A percentile compares a stretch with the other conserved stretches of the same genome.
Conservation (phyloP, 2,113 vertebrate genomes). For the Ranitomeya variabilis region DNA sequence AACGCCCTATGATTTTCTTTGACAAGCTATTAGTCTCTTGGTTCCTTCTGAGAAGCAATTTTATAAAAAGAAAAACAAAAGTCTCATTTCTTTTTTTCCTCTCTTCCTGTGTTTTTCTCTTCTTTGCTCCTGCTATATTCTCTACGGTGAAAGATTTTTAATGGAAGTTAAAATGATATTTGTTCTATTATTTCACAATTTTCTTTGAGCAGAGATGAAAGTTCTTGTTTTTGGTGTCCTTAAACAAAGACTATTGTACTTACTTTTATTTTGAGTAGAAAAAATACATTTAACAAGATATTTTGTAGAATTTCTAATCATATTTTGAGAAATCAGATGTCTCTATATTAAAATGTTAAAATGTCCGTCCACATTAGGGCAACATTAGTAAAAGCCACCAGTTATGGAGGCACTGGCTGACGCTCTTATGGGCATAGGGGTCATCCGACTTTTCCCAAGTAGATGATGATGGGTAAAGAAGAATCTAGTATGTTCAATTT, state of each 20-base stretch:
- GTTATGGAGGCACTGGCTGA: no score
- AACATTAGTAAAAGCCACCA: no score
- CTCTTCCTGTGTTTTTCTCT: not conserved
- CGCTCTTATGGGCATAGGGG: no score
- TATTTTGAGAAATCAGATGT: not conserved
- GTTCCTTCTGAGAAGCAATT: constrained; percentile 37
- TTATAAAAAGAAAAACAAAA: constrained; percentile 50
- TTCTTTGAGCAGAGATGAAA: not conserved
- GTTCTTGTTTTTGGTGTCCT: not conserved
- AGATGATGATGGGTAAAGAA: no score
- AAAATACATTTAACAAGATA: no score
- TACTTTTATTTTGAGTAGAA: not conserved
- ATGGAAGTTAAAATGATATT: not conserved
- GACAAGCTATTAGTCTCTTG: constrained; percentile 55
- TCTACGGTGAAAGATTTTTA: constrained; percentile 1
- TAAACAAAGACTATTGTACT: not conserved
- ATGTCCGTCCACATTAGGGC: no score
- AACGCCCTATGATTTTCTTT: constrained; percentile 55
- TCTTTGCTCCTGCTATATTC: not conserved
- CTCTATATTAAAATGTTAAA: not conserved
- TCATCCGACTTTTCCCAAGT: no score
- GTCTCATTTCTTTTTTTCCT: constrained; percentile 4
- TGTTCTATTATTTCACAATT: not conserved
- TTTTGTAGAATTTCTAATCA: not conserved
- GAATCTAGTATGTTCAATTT: no score